phyloP scores from a whole-genome alignment of 2,113 vertebrate species.

The Charadrius vociferus region DNA sequence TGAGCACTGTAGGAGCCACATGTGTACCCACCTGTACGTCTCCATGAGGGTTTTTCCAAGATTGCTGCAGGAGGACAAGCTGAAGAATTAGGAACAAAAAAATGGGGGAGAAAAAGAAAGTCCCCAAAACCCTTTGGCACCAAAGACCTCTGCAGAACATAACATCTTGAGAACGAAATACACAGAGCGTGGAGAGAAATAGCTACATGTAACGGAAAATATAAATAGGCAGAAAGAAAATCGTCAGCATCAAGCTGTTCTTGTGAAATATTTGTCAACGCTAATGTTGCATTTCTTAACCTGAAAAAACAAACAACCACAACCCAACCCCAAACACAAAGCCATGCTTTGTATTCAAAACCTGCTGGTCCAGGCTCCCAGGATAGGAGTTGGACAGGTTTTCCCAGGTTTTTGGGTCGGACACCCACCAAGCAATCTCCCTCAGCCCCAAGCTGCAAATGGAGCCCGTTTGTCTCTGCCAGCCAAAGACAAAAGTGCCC shows the following conservation, averaged over 20 bases:
- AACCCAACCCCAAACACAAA: not conserved
- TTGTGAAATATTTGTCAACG: not conserved
- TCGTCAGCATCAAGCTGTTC: not conserved
- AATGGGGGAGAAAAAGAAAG: not conserved
- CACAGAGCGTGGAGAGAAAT: not conserved
- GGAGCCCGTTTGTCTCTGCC: not conserved
- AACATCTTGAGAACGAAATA: not conserved
- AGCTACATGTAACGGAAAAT: not conserved
- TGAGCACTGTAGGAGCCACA: not conserved
- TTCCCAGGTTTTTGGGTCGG: rapidly evolving
- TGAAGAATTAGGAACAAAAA: not conserved
- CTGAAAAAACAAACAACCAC: not conserved
- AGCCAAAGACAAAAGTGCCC: not conserved
- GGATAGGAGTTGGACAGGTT: not conserved
- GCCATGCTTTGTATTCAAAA: not conserved
- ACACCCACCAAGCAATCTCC: not conserved
- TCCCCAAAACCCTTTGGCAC: not conserved
- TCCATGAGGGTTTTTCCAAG: not conserved
- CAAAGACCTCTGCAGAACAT: rapidly evolving
- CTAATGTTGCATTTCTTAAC: not conserved
- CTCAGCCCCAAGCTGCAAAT: not conserved
- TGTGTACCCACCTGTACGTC: not conserved
- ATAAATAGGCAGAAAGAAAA: not conserved
- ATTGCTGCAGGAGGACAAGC: not conserved
- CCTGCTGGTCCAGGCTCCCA: not conserved